A percentile compares a stretch with the other conserved stretches of the same genome.
phyloP scores from a whole-genome alignment of 2,797 vertebrate species.

The Etheostoma nigrum region DNA sequence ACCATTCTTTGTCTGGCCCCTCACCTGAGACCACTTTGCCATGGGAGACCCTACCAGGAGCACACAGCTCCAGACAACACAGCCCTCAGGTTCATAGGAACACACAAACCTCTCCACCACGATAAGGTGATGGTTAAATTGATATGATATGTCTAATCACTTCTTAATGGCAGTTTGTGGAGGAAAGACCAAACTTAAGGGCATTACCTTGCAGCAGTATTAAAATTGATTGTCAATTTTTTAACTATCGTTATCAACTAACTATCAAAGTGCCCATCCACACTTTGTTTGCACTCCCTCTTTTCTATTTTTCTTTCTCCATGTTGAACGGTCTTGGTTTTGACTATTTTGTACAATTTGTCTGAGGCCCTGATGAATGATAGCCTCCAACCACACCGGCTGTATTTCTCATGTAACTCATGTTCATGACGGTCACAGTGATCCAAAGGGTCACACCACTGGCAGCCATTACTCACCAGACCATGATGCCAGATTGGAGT shows the following conservation, averaged over 20 bases:
- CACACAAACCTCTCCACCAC: too few species aligned
- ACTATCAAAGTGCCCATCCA: background rate
- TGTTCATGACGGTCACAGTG: background rate
- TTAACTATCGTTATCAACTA: background rate
- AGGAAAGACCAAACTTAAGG: background rate
- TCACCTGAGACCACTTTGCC: too few species aligned
- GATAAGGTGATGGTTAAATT: too few species aligned
- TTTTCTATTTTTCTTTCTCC: background rate
- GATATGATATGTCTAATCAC: background rate
- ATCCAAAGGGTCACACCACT: constrained; percentile 21
- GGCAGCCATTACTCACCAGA: constrained; percentile 39
- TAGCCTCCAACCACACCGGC: background rate
- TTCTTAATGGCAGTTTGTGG: background rate
- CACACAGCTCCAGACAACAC: too few species aligned
- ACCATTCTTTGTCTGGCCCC: too few species aligned
- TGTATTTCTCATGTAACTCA: constrained; percentile 1
- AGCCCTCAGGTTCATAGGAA: too few species aligned
- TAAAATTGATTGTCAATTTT: background rate
- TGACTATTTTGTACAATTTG: constrained; percentile 10
- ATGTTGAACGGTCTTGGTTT: background rate
- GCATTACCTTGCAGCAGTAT: background rate
- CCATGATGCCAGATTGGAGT: background rate
- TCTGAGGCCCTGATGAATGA: constrained; percentile 5
- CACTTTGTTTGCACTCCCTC: background rate
- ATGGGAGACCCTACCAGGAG: too few species aligned